Base-by-base conservation (phyloP, 2,797 vertebrate species). In the Acanthurus leucopareius region DNA sequence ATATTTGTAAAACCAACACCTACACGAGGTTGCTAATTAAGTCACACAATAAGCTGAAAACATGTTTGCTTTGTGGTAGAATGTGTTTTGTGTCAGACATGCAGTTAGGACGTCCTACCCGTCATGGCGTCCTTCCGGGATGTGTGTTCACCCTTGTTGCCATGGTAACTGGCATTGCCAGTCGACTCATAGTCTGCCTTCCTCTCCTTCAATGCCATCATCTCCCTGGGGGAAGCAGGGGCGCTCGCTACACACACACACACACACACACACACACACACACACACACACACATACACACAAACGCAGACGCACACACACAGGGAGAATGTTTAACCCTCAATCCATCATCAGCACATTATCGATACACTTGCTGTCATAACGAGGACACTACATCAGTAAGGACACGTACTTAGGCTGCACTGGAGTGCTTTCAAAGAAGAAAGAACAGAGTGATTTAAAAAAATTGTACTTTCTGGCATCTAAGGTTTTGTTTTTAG, bases 191-290 rank as follows among this genome's bases (percentile, higher is more conserved):
- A 99, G 92, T 99, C 98, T 69, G 95, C 92, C 94, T 99, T 99
- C 86, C 97, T 97, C 91, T 99, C 98, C 93, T 99, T 99, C 91
- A 99, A 92, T 73, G 95, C 97, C 96, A 99, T 97, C 97, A 99
- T 97, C 94, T 99, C 98, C 80, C 98, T 96, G 81, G 98, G 98
- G 86, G 98, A 99, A 53, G 97, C 97, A 76, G 98, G 98, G 92
- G 98, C 98, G 85, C 98, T 99, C 91, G 96, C 98, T 99, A 40
- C 51, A 86, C 73, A 83, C 68, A 79, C 4, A 84, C 63, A 83
- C 32, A 88, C 53, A 75, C 72, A 77, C 53, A 74, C 47, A 73
- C 57, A 84, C 57, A 79, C 60, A 84, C 69, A 80, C 57, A 84
- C 57, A 79, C 60, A 40, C 51, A 86, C 73, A 79, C 60, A 58